Base-by-base conservation (phyloP, 2,113 vertebrate genomes). In the Nannospalax galili region DNA sequence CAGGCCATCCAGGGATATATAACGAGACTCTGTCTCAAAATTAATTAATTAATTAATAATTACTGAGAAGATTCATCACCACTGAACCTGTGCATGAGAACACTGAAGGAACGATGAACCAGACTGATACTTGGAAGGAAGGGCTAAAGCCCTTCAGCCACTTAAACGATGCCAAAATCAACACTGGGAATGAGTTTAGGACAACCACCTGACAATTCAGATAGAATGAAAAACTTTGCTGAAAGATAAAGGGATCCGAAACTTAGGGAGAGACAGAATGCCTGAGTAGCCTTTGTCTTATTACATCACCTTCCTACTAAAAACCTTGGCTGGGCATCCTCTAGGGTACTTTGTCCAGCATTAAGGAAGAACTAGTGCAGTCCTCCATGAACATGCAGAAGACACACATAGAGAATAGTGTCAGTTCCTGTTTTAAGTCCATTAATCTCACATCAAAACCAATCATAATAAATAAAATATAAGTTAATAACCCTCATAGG, bases 381-480 rank as follows among this genome's bases (percentile, higher is more conserved):
- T n/a, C 8, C 72, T 20, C 48, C 0, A 30, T 32, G 35, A 92
- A 45, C 14, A 84, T 11, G 69, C 84, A 82, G 42, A n/a, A 92
- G 77, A 78, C 15, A 20, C 0, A 24, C 14, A 88, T 52, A 26
- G 24, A 48, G 7, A 88, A 40, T 30, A 22, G 32, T 90, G 81
- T 84, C 70, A 62, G 42, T 42, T 92, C 70, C 74, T 77, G 75
- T 88, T 80, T 56, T 77, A 30, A 90, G 42, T 19, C 6, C 74
- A 77, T 48, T 94, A 48, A 65, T 19, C 28, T 37, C 32, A 62
- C 81, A 90, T 42, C 28, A 92, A 84, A 94, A 92, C 20, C 32
- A 72, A 24, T 52, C 48, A 62, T 19, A 88, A 91, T 28, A 60
- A 86, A 62, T 80, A 80, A 62, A 40, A 81, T 60, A 79, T 11